phyloP scores from a whole-genome alignment of 2,797 vertebrate species.

The Pseudotriccus pelzelni region DNA sequence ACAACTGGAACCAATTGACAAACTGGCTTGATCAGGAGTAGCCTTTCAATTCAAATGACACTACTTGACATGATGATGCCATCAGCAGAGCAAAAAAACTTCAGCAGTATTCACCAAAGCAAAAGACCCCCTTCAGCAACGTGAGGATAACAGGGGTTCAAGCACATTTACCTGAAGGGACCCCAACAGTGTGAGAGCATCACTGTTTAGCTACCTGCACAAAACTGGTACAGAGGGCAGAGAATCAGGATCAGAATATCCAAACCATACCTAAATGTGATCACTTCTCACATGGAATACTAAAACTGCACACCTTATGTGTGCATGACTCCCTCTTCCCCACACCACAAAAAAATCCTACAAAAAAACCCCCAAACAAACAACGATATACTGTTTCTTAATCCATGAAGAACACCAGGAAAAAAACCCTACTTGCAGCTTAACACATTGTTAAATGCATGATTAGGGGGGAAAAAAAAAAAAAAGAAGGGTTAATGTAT shows the following conservation, averaged over 20 bases:
- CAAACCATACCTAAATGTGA: background rate
- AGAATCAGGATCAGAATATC: background rate
- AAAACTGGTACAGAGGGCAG: background rate
- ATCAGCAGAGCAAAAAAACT: background rate
- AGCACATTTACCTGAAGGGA: background rate
- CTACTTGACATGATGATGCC: background rate
- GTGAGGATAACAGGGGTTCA: background rate
- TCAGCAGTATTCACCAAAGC: background rate
- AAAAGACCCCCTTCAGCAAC: background rate
- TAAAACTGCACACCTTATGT: background rate
- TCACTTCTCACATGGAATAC: background rate
- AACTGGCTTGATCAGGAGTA: background rate
- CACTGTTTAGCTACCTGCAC: background rate
- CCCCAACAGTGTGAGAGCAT: background rate
- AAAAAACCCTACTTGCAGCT: background rate
- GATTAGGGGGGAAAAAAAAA: background rate
- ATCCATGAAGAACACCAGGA: background rate
- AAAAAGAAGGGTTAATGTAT: background rate
- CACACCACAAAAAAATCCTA: background rate
- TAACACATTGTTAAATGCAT: background rate
- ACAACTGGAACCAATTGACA: background rate
- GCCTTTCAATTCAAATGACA: background rate
- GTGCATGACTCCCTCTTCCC: background rate
- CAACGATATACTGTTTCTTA: background rate
- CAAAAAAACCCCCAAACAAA: no score